These are phyloP conservation scores for Muntiacus reevesi DNA, from an alignment of 2,113 vertebrate genomes.

Conservation along the genomic window DNA sequence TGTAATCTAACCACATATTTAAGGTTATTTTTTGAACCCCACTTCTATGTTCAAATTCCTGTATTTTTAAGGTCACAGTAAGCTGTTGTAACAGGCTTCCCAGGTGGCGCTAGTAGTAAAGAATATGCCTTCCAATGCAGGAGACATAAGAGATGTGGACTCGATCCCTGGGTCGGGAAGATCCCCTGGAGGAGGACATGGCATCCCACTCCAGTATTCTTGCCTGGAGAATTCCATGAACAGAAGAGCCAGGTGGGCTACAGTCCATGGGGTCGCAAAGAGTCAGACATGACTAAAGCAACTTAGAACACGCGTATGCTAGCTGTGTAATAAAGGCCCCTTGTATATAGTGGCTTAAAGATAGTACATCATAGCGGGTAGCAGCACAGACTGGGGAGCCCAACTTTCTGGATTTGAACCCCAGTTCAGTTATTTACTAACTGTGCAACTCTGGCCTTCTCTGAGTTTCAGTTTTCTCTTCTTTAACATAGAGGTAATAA, in stretches of 20 bases:
- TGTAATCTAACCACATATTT: neutral
- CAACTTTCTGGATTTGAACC: neutral
- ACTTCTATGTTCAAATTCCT: neutral
- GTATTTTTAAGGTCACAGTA: neutral
- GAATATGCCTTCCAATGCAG: neutral
- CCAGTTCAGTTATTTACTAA: neutral
- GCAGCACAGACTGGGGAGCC: neutral
- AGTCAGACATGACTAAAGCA: fast-evolving
- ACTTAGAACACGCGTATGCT: neutral
- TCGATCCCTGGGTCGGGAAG: neutral
- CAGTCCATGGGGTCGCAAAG: neutral
- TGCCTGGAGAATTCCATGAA: neutral
- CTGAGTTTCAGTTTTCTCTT: neutral
- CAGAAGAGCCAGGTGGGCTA: neutral
- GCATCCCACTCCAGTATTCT: neutral
- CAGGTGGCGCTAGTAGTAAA: neutral
- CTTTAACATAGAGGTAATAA: neutral
- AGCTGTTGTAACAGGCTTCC: neutral
- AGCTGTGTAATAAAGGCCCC: neutral
- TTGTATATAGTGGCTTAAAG: neutral
- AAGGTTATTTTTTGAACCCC: neutral
- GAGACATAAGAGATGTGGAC: neutral
- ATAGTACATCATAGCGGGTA: neutral
- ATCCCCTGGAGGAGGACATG: neutral
- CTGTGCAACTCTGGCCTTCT: neutral